Percentiles rank a stretch among this genome's conserved stretches.
phyloP scores from a whole-genome alignment of 2,888 invertebrate genomes.

The Drosophila melanosoma region DNA sequence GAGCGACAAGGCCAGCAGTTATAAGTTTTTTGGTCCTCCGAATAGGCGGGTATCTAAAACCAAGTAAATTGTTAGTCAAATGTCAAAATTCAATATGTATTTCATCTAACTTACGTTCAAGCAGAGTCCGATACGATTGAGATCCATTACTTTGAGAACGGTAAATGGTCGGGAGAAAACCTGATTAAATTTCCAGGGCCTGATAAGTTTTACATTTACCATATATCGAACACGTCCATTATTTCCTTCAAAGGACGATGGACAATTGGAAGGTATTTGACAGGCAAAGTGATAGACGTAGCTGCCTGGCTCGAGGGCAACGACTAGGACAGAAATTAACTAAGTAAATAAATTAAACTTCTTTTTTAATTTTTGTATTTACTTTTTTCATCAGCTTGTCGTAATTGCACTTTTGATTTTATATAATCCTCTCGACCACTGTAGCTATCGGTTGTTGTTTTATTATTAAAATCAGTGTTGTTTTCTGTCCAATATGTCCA shows the following conservation, averaged over 20 bases:
- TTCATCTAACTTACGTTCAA: slow-evolving; percentile 55
- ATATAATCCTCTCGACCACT: slow-evolving; percentile 62
- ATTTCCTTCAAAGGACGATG: slow-evolving; percentile 86
- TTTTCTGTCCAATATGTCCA: slow-evolving; percentile 51
- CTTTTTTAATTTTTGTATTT: not conserved
- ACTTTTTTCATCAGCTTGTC: slow-evolving; percentile 30
- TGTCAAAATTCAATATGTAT: not conserved
- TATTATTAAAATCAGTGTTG: slow-evolving; percentile 13
- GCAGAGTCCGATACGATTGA: slow-evolving; percentile 82
- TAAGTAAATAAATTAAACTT: not conserved
- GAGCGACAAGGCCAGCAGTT: slow-evolving; percentile 80
- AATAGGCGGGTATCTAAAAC: slow-evolving; percentile 69
- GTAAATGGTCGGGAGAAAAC: slow-evolving; percentile 89
- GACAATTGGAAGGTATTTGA: slow-evolving; percentile 85
- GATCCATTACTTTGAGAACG: slow-evolving; percentile 91
- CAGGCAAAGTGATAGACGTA: slow-evolving; percentile 86
- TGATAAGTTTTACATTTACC: slow-evolving; percentile 88
- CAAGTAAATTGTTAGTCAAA: not conserved
- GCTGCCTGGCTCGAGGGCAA: slow-evolving; percentile 85
- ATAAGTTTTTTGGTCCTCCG: slow-evolving; percentile 69
- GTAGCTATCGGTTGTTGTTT: slow-evolving; percentile 31
- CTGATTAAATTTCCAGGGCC: slow-evolving; percentile 93
- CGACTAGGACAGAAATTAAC: slow-evolving; percentile 19
- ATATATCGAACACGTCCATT: slow-evolving; percentile 87
- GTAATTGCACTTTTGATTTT: slow-evolving; percentile 49